phyloP scores from a whole-genome alignment of 1,140 invertebrate species.

The Drosophila melanica region DNA sequence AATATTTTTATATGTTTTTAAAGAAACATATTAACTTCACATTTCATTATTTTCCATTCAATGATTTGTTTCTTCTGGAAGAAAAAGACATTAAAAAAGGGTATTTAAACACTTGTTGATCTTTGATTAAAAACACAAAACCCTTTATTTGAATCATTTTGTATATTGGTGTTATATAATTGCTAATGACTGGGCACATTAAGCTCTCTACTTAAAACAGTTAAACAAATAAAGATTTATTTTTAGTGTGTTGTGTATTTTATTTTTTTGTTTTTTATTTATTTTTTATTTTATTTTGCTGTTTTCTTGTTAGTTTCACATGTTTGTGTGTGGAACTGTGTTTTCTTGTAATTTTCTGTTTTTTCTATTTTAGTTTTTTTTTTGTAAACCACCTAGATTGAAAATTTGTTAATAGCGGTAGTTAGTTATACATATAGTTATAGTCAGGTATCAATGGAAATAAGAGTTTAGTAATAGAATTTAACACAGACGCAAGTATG shows the following conservation, averaged over 20 bases:
- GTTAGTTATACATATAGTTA: conserved; percentile 58
- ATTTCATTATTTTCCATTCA: too few species aligned
- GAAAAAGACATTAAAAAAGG: too few species aligned
- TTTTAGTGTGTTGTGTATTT: conserved; percentile 20
- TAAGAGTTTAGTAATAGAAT: conserved; percentile 53
- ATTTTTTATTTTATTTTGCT: conserved; percentile 11
- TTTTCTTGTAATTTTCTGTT: conserved; percentile 17
- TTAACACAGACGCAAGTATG: conserved; percentile 52
- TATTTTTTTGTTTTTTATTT: conserved; percentile 22
- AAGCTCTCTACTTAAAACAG: conserved; percentile 78
- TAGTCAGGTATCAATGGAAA: conserved; percentile 80
- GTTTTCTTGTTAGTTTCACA: conserved; percentile 11
- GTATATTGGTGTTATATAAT: conserved; percentile 77
- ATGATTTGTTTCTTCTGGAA: too few species aligned
- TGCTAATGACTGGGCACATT: conserved; percentile 80
- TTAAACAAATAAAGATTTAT: conserved; percentile 58
- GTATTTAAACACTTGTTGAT: not conserved
- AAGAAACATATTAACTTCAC: too few species aligned
- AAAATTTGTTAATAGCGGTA: conserved; percentile 75
- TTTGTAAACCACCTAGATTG: conserved; percentile 67
- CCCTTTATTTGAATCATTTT: conserved; percentile 71
- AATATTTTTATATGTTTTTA: too few species aligned
- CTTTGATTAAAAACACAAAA: conserved; percentile 45
- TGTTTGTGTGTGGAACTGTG: not conserved
- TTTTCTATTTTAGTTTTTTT: conserved; percentile 11